Conservation (phyloP, 23 tunicate species). For the Botrylloides violaceus region DNA sequence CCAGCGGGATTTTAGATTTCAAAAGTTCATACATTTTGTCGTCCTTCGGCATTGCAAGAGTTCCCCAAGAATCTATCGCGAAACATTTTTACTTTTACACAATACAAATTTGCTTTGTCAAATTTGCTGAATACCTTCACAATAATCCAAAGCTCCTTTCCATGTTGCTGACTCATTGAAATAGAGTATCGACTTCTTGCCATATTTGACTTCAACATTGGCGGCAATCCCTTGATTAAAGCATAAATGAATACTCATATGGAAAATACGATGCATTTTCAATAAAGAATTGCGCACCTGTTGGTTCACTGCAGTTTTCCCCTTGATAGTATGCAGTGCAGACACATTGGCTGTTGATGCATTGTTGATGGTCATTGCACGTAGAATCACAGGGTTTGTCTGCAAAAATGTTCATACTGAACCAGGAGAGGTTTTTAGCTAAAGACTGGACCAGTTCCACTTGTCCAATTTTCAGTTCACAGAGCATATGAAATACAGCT, state of each 20-base stretch:
- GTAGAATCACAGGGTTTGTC: conserved; percentile 20
- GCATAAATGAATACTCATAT: too few species aligned
- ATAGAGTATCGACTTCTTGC: conserved; percentile 22
- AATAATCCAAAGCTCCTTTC: conserved; percentile 37
- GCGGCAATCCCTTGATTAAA: conserved; percentile 12
- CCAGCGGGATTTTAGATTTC: neutral
- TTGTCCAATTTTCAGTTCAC: too few species aligned
- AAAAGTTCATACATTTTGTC: conserved; percentile 22
- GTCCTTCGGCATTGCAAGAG: conserved; percentile 37
- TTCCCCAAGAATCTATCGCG: conserved; percentile 28
- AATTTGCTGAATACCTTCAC: conserved; percentile 24
- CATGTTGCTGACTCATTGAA: conserved; percentile 29
- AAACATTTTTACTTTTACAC: neutral
- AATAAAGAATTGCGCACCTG: conserved; percentile 7
- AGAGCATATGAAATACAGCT: too few species aligned
- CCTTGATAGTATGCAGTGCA: conserved; percentile 17
- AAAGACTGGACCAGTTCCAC: too few species aligned
- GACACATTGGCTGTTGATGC: conserved; percentile 27
- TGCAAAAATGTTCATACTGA: too few species aligned
- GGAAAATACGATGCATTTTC: too few species aligned
- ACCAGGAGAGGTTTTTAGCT: too few species aligned
- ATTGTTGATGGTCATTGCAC: conserved; percentile 20
- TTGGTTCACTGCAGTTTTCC: conserved; percentile 1
- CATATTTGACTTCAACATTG: neutral
- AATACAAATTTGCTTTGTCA: neutral